Conservation (phyloP, 2,888 invertebrate genomes). For the Amorpha juglandis region DNA sequence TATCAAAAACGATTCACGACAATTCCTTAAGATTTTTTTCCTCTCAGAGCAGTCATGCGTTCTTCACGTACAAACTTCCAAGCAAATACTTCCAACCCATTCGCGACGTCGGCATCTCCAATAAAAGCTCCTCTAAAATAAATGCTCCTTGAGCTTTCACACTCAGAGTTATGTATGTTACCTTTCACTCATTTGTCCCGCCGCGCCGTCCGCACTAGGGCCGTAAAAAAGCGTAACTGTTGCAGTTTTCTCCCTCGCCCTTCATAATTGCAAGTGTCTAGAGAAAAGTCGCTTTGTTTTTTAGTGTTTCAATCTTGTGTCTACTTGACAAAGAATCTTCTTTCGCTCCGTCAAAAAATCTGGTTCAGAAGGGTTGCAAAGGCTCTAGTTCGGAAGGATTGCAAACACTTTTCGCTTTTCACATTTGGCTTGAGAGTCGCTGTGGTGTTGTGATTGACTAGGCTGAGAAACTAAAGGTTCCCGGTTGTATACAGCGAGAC, state of each 20-base stretch:
- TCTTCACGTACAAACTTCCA: slow-evolving; percentile 4
- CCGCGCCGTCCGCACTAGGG: slow-evolving; percentile 16
- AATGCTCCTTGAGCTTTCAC: slow-evolving; percentile 37
- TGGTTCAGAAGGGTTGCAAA: background rate
- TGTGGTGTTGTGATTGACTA: too few relatives aligned
- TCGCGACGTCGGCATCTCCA: slow-evolving; percentile 43
- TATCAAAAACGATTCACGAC: background rate
- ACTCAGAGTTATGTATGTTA: slow-evolving; percentile 19
- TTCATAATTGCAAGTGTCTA: slow-evolving; percentile 39
- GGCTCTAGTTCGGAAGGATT: background rate
- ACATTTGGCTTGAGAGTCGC: too few relatives aligned
- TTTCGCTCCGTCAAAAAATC: background rate
- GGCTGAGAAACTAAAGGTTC: too few relatives aligned
- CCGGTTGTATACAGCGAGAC: too few relatives aligned
- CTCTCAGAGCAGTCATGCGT: background rate
- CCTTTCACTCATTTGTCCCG: slow-evolving; percentile 13
- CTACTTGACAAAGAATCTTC: too few relatives aligned
- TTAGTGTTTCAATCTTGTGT: background rate
- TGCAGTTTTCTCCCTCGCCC: slow-evolving; percentile 46
- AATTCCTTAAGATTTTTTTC: background rate
- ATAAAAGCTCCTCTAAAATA: slow-evolving; percentile 52
- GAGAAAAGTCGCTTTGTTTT: slow-evolving; percentile 5
- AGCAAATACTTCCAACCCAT: slow-evolving; percentile 33
- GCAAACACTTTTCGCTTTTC: too few relatives aligned
- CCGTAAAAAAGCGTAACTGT: slow-evolving; percentile 37